These are phyloP conservation scores for Antennarius striatus DNA, from an alignment of 2,113 vertebrate species.

Conservation along the genomic window DNA sequence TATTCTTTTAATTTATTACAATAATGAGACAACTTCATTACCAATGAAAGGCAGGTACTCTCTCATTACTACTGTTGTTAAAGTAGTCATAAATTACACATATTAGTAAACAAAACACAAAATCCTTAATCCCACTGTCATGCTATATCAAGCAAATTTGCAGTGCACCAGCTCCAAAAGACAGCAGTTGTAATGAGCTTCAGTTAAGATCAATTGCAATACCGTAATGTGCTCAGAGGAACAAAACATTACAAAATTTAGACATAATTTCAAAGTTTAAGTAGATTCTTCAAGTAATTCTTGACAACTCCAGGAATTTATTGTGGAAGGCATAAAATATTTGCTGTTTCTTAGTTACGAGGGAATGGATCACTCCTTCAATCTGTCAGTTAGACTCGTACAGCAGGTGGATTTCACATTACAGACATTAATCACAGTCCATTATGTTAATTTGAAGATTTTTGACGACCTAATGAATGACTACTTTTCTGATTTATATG, in stretches of 20 bases:
- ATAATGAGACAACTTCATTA: not conserved
- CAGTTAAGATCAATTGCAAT: not conserved
- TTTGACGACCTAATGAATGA: too few relatives aligned
- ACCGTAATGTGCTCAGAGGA: too few relatives aligned
- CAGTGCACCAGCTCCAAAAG: not conserved
- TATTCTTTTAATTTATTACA: not conserved
- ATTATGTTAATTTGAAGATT: too few relatives aligned
- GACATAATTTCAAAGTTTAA: too few relatives aligned
- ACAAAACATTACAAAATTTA: too few relatives aligned
- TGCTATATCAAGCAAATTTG: not conserved
- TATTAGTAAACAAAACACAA: not conserved
- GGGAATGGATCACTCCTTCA: not conserved
- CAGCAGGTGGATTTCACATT: not conserved
- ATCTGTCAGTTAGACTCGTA: not conserved
- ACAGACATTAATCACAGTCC: too few relatives aligned
- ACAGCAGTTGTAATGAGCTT: not conserved
- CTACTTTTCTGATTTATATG: too few relatives aligned
- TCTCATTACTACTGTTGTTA: slow-evolving; percentile 14
- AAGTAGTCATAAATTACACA: slow-evolving; percentile 17
- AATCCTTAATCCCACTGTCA: slow-evolving; percentile 6
- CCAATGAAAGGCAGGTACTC: not conserved
- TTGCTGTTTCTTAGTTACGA: too few relatives aligned
- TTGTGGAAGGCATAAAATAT: too few relatives aligned
- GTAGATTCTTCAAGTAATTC: too few relatives aligned
- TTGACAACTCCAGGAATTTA: too few relatives aligned